phyloP scores from a whole-genome alignment of 2,797 vertebrate genomes.

The Agapornis canus region DNA sequence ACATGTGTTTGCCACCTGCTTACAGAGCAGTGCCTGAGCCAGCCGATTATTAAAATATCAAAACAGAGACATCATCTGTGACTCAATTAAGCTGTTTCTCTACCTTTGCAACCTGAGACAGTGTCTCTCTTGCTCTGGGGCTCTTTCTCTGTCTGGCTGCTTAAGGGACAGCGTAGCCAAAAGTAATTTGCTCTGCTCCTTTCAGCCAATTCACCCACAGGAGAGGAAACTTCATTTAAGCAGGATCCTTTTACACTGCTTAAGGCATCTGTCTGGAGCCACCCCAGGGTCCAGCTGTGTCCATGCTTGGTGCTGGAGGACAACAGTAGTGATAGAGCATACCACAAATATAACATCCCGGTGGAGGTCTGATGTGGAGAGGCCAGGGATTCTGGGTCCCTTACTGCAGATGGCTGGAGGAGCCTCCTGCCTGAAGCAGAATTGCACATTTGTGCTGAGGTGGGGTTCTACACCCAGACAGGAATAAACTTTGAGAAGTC shows the following conservation, averaged over 20 bases:
- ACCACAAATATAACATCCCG: rapidly evolving
- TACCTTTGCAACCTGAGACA: not conserved
- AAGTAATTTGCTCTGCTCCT: not conserved
- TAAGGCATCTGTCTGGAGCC: not conserved
- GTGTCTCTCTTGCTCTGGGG: not conserved
- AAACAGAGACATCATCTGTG: not conserved
- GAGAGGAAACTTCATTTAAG: not conserved
- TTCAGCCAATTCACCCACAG: not conserved
- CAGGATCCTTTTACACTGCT: rapidly evolving
- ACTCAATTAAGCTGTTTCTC: not conserved
- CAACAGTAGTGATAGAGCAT: rapidly evolving
- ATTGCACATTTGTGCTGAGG: rapidly evolving
- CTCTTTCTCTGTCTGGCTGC: not conserved
- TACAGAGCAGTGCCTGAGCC: not conserved
- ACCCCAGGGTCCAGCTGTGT: not conserved
- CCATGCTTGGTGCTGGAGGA: not conserved
- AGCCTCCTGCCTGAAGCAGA: not conserved
- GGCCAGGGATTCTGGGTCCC: not conserved
- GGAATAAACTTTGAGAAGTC: not conserved
- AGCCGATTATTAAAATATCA: conserved; percentile 1
- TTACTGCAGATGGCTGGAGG: not conserved
- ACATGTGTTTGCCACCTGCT: not conserved
- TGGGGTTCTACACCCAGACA: not conserved
- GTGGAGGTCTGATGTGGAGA: not conserved
- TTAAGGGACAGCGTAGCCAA: not conserved